These are phyloP conservation scores for Prenolepis imparis DNA, from an alignment of 2,888 invertebrate species.

Conservation along the genomic window DNA sequence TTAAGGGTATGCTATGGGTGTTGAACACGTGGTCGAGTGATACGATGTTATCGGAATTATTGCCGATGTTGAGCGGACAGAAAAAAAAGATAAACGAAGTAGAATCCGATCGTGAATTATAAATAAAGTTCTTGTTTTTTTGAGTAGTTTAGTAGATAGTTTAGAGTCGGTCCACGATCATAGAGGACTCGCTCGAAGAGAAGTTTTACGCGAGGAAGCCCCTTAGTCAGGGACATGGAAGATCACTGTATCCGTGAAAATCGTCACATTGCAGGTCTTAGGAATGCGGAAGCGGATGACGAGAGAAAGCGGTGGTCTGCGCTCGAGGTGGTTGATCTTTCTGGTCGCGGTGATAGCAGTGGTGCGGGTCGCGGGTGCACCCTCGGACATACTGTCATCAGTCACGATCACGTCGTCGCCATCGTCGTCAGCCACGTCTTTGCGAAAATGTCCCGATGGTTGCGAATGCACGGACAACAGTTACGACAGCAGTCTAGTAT, in stretches of 20 bases:
- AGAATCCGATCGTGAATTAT: background rate
- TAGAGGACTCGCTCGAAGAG: background rate
- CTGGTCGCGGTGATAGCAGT: slow-evolving; percentile 61
- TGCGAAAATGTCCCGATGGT: slow-evolving; percentile 31
- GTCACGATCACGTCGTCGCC: slow-evolving; percentile 24
- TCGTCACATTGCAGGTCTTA: slow-evolving; percentile 79
- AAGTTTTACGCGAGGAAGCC: slow-evolving; percentile 32
- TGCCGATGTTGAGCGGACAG: background rate
- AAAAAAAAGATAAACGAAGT: background rate
- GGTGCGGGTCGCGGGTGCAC: slow-evolving; percentile 66
- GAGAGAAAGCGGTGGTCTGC: slow-evolving; percentile 68
- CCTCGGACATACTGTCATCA: slow-evolving; percentile 60
- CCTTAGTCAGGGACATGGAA: slow-evolving; percentile 72
- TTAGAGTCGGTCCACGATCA: background rate
- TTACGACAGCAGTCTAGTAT: slow-evolving; percentile 81
- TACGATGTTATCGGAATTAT: slow-evolving; percentile 18
- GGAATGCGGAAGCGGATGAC: slow-evolving; percentile 80
- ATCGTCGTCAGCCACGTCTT: slow-evolving; percentile 17
- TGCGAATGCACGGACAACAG: slow-evolving; percentile 84
- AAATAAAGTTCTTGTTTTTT: slow-evolving; percentile 15
- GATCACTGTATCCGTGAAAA: slow-evolving; percentile 68
- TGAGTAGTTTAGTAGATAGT: background rate
- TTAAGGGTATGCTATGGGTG: background rate
- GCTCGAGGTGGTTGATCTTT: slow-evolving; percentile 72
- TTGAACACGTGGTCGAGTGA: slow-evolving; percentile 38